Percentiles rank a stretch among this genome's conserved stretches.
Evolutionary conservation across 2,888 invertebrate genomes (phyloP).

Genomic region (Hyalella azteca): DNA sequence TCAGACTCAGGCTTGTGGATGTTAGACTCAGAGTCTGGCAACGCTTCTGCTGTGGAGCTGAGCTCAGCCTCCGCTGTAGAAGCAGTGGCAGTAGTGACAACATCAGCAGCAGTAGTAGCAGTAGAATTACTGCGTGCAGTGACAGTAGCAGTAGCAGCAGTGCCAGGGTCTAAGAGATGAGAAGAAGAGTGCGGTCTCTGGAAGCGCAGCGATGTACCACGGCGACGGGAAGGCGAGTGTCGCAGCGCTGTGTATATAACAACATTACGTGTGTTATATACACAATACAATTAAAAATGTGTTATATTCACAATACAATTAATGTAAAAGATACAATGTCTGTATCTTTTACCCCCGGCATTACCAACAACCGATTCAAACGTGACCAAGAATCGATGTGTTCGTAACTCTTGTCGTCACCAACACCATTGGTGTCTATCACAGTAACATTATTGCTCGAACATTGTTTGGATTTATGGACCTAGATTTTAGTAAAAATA

Average conservation of each 20-base stretch:
- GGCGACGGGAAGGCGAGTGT: conserved; percentile 58
- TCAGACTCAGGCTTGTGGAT: background rate
- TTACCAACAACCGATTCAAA: no score
- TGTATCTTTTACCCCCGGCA: no score
- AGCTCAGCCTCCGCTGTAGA: conserved; percentile 1
- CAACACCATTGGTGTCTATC: no score
- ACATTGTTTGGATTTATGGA: no score
- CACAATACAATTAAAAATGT: no score
- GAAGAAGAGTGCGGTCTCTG: conserved; percentile 32
- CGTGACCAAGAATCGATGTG: no score
- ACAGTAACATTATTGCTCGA: no score
- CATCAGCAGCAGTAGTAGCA: background rate
- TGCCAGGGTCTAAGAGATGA: conserved; percentile 16
- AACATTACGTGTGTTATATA: no score
- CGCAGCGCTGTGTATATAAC: conserved; percentile 55
- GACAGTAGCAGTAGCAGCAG: background rate
- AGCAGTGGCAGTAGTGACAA: background rate
- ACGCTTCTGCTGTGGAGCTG: conserved; percentile 13
- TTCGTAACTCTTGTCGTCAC: no score
- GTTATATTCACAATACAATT: no score
- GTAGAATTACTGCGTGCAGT: conserved; percentile 2
- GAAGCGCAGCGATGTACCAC: conserved; percentile 43
- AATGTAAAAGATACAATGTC: no score
- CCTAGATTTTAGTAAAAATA: no score
- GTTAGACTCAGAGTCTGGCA: background rate